Evolutionary conservation across 2,113 vertebrate species (phyloP).

Genomic region (Larimichthys crocea): DNA sequence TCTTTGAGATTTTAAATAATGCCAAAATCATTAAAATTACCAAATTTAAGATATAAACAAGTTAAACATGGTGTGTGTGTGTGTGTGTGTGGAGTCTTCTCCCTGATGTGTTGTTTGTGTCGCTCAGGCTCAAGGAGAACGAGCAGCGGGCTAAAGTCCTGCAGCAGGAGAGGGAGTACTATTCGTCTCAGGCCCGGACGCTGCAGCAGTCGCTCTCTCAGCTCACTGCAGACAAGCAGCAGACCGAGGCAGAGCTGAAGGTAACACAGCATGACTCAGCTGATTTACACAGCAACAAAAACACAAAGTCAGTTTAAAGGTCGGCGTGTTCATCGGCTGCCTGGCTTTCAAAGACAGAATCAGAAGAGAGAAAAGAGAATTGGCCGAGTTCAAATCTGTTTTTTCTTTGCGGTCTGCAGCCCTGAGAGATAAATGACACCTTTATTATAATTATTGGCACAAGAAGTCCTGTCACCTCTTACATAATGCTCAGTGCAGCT

Average conservation of each 20-base stretch:
- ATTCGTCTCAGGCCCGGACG: conserved; percentile 89
- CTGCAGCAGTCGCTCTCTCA: conserved; percentile 94
- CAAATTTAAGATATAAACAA: too few relatives aligned
- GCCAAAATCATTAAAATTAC: too few relatives aligned
- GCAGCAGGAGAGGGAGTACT: conserved; percentile 94
- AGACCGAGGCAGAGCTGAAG: conserved; percentile 95
- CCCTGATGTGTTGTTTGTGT: conserved; percentile 3
- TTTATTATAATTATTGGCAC: background rate
- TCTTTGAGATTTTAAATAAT: too few relatives aligned
- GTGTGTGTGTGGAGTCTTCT: background rate
- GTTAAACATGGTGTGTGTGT: background rate
- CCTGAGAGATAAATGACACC: too few relatives aligned
- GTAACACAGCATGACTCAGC: conserved; percentile 73
- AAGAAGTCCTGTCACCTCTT: background rate
- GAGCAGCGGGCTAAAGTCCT: conserved; percentile 87
- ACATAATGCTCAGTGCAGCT: background rate
- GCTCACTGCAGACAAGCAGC: conserved; percentile 92
- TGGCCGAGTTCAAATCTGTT: background rate
- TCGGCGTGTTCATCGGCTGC: background rate
- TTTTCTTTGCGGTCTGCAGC: too few relatives aligned
- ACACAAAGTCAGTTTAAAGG: background rate
- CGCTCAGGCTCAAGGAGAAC: conserved; percentile 90
- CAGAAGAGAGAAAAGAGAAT: background rate
- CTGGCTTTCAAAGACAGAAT: background rate
- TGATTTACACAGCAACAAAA: background rate